Evolutionary conservation across 2,113 vertebrate species (phyloP), one percentile per base, ranked within the genome.

Genomic region (Promerops cafer): DNA sequence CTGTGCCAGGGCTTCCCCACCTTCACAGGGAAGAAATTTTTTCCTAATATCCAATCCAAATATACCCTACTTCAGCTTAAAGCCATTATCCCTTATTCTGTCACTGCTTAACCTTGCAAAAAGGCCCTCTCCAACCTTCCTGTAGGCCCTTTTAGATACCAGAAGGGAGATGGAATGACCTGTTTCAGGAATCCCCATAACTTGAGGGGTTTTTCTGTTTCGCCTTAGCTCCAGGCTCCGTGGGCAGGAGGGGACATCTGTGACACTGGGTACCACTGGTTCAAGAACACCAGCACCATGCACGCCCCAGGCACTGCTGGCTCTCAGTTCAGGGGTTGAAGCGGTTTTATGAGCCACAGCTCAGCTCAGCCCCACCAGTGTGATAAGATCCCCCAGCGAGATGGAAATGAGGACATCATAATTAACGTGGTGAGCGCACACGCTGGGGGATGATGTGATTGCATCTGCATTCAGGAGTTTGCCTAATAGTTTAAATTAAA

Each of bases 321-420:
- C 59, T 59, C 50, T 65, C 2, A 2, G n/a, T 14, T 56, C 35
- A 23, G 0, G 6, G 65, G 49, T 12, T 27, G 75, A 57, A 82
- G 71, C 33, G 33, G 39, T 57, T 92, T 84, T 89, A 49, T 79
- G 75, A 89, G 54, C n/a, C 1, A 21, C 52, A 86, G 56, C 56
- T 92, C 74, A 89, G 72, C 89, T 79, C 8, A 1, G 68, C 79
- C 87, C 91, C 71, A 1, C 37, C 69, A 16, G 44, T 75, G 88
- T 1, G 83, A 95, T 95, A 97, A 96, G 94, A 95, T 94, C 83
- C 95, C 93, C 89, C 23, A 90, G 94, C 0, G 87, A 95, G 95
- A 82, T 8, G 16, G 93, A 95, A 96, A 97, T 93, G 95, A 96
- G 97, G 94, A 94, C 95, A 95, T 96, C 96, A 91, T 93, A 82